Evolutionary conservation across 2,888 invertebrate species (phyloP), one percentile per base, ranked within the genome.

Genomic region (Perizoma affinitatum): DNA sequence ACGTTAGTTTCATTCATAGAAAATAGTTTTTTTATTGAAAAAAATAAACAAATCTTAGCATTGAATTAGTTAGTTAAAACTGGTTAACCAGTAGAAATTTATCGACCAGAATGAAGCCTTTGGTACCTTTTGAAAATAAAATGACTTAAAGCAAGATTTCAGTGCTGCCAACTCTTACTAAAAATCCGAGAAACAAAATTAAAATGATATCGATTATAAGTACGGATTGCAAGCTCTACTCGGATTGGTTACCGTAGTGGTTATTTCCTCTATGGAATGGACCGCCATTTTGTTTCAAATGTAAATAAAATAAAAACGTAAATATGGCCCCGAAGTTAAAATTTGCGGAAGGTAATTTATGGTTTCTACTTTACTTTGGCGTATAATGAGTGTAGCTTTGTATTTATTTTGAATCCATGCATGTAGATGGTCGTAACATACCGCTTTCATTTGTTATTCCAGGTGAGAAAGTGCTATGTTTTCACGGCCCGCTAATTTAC

Each of bases 401-500:
- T 22, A 7, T 22, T 8, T 10, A 54, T 3, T 10, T 10, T 11
- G 33, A 7, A 34, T 0, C 7, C 4, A 6, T 35, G 4, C 33
- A 7, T 6, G 5, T 7, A 38, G 4, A n/a, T 35, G 9, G 41
- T 51, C 9, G 4, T 5, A 46, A 42, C 38, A 46, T n/a, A 11
- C 3, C n/a, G 5, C 45, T 62, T 53, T 58, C 22, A 22, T 22
- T 54, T 55, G 52, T 61, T 58, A 64, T 92, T 93, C 63, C 82
- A 97, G 97, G 97, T 62, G 97, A 97, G 86, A 96, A 96, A 82
- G 98, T 99, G 6, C 88, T 99, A 36, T 99, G 99, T 87, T 99
- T 98, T 82, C 98, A 99, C 87, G 98, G 98, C 0, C 98, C 98
- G 4, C 93, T 98, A 36, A 96, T 99, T 71, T 99, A 99, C 84